A percentile compares a stretch with the other conserved stretches of the same genome.
These are phyloP conservation scores for Frankliniella fusca DNA, from an alignment of 2,888 invertebrate species.

Conservation along the genomic window DNA sequence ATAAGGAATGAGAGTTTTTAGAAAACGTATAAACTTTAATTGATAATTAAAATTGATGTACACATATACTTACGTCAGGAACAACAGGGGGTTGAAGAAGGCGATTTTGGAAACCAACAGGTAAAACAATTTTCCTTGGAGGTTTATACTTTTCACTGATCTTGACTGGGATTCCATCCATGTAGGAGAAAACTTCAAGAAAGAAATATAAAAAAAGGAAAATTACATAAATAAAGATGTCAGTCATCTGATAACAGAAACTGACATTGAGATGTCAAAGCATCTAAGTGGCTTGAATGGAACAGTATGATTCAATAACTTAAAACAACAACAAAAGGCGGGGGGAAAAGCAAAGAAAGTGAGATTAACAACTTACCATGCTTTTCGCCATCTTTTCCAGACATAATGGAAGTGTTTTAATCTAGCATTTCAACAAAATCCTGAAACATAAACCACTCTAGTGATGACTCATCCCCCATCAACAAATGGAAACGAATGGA, in stretches of 20 bases:
- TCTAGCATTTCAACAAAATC: neutral
- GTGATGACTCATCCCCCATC: neutral
- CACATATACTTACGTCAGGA: slow-evolving; percentile 40
- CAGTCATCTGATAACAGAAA: neutral
- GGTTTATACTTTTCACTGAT: slow-evolving; percentile 83
- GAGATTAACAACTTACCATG: neutral
- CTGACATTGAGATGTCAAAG: neutral
- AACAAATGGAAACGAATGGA: neutral
- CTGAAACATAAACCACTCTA: neutral
- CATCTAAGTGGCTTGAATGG: neutral
- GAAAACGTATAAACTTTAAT: neutral
- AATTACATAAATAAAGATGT: too few species aligned
- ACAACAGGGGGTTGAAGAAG: slow-evolving; percentile 45
- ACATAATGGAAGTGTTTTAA: neutral
- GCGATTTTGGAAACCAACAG: slow-evolving; percentile 55
- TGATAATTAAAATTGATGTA: neutral
- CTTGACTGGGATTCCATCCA: slow-evolving; percentile 84
- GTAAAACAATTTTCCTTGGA: slow-evolving; percentile 64
- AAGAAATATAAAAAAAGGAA: too few species aligned
- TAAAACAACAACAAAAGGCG: too few species aligned
- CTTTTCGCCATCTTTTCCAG: neutral
- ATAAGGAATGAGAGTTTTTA: neutral
- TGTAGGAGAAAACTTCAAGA: slow-evolving; percentile 54
- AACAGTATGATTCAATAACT: neutral
- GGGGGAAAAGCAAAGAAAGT: neutral